These are phyloP conservation scores for Poeciliopsis gracilis DNA, from an alignment of 2,797 vertebrate genomes.

Conservation along the genomic window DNA sequence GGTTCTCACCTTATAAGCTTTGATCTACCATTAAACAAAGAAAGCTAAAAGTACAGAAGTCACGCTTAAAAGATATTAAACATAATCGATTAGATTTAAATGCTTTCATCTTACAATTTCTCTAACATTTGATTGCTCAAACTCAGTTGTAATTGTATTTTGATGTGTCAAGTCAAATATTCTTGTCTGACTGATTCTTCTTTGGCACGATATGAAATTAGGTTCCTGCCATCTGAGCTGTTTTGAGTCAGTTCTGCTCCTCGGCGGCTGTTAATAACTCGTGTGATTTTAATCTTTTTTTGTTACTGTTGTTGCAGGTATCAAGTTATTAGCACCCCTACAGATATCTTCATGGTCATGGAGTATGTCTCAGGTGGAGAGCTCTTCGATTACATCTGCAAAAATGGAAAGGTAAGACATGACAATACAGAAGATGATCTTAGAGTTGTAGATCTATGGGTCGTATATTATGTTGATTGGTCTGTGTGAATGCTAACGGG, in stretches of 20 bases:
- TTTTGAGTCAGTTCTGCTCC: constrained; percentile 3
- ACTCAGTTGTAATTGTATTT: not conserved
- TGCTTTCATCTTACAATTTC: not conserved
- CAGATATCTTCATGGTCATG: constrained; percentile 99
- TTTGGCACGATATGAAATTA: not conserved
- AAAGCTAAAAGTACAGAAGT: too few relatives aligned
- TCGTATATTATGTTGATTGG: constrained; percentile 1
- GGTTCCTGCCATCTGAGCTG: not conserved
- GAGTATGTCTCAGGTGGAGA: constrained; percentile 99
- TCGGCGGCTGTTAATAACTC: not conserved
- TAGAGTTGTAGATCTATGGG: not conserved
- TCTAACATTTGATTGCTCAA: not conserved
- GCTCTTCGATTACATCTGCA: constrained; percentile 99
- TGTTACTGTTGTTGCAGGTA: constrained; percentile 83
- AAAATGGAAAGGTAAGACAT: constrained; percentile 94
- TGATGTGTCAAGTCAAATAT: not conserved
- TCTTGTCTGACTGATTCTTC: not conserved
- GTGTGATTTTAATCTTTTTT: constrained; percentile 3
- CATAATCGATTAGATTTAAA: not conserved
- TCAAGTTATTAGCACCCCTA: constrained; percentile 99
- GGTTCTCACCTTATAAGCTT: not conserved
- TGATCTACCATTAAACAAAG: not conserved
- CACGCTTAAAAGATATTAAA: not conserved
- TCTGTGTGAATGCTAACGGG: not conserved
- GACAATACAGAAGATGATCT: not conserved